Base-by-base conservation (phyloP, 2,797 vertebrate species). In the Chelon auratus region DNA sequence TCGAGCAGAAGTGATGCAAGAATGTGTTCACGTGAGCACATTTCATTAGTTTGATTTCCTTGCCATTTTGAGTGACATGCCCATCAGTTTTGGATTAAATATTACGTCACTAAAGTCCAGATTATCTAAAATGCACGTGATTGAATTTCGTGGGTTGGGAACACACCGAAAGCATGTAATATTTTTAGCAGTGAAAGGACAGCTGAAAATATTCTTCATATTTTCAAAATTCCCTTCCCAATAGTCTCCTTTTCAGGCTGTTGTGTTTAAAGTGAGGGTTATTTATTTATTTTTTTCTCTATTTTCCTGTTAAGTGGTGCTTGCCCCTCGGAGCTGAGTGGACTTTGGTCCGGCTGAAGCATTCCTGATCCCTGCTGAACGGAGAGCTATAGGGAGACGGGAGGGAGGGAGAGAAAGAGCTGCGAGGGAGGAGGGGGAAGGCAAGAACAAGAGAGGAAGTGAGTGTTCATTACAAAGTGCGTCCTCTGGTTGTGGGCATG, bases 341-440 rank as follows among this genome's bases (percentile, higher is more conserved):
- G 93, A 95, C 94, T 95, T 95, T 92, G 93, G 92, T 92, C 94
- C 68, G 70, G 43, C 56, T 89, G 93, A 93, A 83, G 85, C 92
- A 93, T 95, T 92, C 70, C 77, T 84, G 77, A 77, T 95, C 94
- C 93, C 92, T 87, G 92, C 93, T 95, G 89, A 92, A 93, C 89
- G 91, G 90, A 93, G 92, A 92, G 85, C 69, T 91, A 91, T 51
- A 58, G 71, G 50, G 42, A 75, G 81, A 75, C 71, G 61, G 48
- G 74, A 30, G 72, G 66, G 75, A 47, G 52, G 51, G 66, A 53
- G 66, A 47, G 75, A 55, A 33, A 14, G 62, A 24, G 63, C 70
- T 24, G 74, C 24, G 58, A 70, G 54, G 62, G 64, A 61, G 71
- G 72, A 75, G 80, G 87, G 51, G 80, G 80, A 26, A 65, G 70